phyloP scores from a whole-genome alignment of 2,113 vertebrate species.

The Vanacampus margaritifer region DNA sequence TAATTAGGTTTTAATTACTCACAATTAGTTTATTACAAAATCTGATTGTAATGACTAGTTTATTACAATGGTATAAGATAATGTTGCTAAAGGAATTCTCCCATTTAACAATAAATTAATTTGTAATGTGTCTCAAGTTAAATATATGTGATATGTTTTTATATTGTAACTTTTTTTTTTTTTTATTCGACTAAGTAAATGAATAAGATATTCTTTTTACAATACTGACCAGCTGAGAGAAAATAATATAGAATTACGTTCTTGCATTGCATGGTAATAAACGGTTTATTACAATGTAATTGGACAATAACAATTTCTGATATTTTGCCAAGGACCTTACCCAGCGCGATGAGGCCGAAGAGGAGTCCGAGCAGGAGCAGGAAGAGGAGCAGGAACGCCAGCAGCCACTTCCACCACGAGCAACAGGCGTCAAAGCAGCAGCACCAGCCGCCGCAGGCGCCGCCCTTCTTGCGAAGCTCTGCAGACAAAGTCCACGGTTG shows the following conservation, averaged over 20 bases:
- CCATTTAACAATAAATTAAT: no score
- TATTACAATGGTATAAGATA: no score
- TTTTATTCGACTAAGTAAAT: no score
- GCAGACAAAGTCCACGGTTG: constrained; percentile 11
- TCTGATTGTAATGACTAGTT: not conserved
- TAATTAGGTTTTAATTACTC: not conserved
- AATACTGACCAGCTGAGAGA: no score
- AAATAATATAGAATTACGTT: no score
- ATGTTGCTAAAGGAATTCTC: no score
- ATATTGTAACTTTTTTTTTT: no score
- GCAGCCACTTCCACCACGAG: constrained; percentile 98
- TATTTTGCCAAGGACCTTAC: constrained; percentile 62
- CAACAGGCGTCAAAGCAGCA: constrained; percentile 79
- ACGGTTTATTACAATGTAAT: not conserved
- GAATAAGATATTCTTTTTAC: no score
- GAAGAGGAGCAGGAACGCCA: constrained; percentile 86
- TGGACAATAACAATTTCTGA: not conserved
- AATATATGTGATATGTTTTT: no score
- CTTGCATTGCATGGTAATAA: not conserved
- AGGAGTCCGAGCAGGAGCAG: constrained; percentile 90
- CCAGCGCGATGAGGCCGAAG: constrained; percentile 91
- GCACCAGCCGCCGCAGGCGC: constrained; percentile 53
- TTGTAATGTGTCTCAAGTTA: no score
- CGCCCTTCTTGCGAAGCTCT: constrained; percentile 77
- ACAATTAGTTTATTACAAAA: no score